Percentiles rank a stretch among this genome's conserved stretches.
phyloP scores from a whole-genome alignment of 2,797 vertebrate genomes.

The Sebastes steindachneri region DNA sequence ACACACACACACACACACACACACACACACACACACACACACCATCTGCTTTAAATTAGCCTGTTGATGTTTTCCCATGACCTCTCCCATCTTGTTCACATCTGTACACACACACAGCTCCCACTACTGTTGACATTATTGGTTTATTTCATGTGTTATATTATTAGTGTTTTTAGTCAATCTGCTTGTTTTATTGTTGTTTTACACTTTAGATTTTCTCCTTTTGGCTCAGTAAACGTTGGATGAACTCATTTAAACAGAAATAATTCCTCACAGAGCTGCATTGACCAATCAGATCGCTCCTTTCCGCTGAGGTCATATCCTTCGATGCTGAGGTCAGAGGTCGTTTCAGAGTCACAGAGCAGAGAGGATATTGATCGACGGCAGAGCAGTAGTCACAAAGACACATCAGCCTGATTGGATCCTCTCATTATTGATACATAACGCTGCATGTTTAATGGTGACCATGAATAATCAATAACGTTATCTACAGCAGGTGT shows the following conservation, averaged over 20 bases:
- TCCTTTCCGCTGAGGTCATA: neutral
- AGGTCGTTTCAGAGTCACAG: neutral
- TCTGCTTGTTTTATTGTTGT: neutral
- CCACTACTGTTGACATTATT: neutral
- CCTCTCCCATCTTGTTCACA: constrained; percentile 27
- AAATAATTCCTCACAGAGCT: no score
- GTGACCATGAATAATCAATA: neutral
- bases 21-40: neutral
- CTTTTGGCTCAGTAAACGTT: neutral
- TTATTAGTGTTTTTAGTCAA: neutral
- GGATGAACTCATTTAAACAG: neutral
- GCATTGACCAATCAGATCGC: neutral
- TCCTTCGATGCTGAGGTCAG: neutral
- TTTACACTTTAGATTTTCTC: neutral
- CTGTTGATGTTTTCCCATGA: constrained; percentile 48
- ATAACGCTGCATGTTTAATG: neutral
- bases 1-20: neutral
- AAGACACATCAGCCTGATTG: neutral
- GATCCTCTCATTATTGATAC: neutral
- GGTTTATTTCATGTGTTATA: neutral
- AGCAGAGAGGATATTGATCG: neutral
- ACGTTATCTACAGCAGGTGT: neutral
- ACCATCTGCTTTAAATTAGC: constrained; percentile 41
- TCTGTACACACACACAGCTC: neutral
- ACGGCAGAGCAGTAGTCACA: neutral